Evolutionary conservation across 1,140 invertebrate species (phyloP), one percentile per base, ranked within the genome.

Genomic region (Neodiprion virginianus): DNA sequence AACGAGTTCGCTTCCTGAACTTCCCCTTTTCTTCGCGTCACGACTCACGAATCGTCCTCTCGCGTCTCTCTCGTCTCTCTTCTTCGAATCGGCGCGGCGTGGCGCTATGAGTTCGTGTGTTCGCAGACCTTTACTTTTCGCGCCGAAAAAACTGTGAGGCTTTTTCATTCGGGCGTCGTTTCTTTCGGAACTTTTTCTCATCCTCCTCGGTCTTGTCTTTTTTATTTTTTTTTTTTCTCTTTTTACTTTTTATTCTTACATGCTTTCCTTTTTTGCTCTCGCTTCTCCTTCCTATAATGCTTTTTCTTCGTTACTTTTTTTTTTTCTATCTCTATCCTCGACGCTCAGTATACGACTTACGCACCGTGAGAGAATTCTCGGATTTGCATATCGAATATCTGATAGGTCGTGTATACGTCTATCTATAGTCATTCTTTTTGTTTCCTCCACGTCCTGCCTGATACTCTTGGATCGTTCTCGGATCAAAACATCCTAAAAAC

Each of bases 61-160:
- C 53, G 28, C 28, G 28, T 28, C 28, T 28, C 28, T 40, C 28
- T 40, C 28, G 28, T 40, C 28, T 40, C 28, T 40, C 28, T 2
- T 40, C 28, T 40, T 40, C 28, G 28, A 40, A 40, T 2, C 28
- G 28, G 28, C 17, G 17, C 17, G 17, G 17, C 28, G 28, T 61
- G 53, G 8, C 53, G 11, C 53, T 14, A 14, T 14, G 8, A 12
- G 11, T 14, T 17, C 53, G n/a, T 61, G 11, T 61, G 11, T 61
- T 61, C 53, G 53, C 53, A 61, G 53, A 61, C 53, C 53, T 61
- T 61, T 40, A 40, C 53, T 61, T 61, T 61, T 61, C n/a, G 11
- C 11, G 11, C 11, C 11, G 53, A 61, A 61, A 40, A 40, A 61
- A 61, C 53, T 61, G n/a, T 61, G n/a, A 61, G 53, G 11, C n/a